Evolutionary conservation across 2,888 invertebrate genomes (phyloP).

Genomic region (Lepidocyrtinus sp.): DNA sequence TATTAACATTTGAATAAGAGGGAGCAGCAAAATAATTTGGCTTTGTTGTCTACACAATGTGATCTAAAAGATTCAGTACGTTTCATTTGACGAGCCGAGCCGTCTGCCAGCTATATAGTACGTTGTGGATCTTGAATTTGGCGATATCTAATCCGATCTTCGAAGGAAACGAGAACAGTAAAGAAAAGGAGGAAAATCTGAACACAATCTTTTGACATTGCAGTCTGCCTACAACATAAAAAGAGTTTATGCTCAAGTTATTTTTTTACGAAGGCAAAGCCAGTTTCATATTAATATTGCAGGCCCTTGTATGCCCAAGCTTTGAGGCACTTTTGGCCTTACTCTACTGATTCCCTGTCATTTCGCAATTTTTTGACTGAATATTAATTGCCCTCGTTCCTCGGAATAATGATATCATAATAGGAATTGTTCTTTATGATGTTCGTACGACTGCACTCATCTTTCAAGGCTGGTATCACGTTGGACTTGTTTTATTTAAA

Average conservation of each 20-base stretch:
- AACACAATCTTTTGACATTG: conserved; percentile 42
- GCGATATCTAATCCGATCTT: background rate
- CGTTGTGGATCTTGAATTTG: background rate
- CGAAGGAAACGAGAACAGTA: conserved; percentile 8
- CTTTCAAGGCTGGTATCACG: conserved; percentile 23
- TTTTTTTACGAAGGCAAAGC: background rate
- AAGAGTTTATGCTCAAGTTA: conserved; percentile 17
- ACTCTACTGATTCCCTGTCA: conserved; percentile 35
- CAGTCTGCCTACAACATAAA: conserved; percentile 24
- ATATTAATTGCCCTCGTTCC: conserved; percentile 52
- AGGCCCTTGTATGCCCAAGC: background rate
- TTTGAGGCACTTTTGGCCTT: background rate
- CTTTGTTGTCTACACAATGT: background rate
- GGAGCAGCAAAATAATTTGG: background rate
- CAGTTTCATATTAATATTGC: conserved; percentile 9
- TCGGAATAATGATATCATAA: background rate
- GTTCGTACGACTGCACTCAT: conserved; percentile 26
- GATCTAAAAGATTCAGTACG: conserved; percentile 49
- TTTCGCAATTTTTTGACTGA: conserved; percentile 45
- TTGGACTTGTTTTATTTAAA: background rate
- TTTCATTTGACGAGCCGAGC: conserved; percentile 29
- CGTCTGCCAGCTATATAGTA: conserved; percentile 22
- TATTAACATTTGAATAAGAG: background rate
- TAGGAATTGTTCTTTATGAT: background rate
- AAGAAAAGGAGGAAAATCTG: conserved; percentile 15